Base-by-base conservation (phyloP, 2,113 vertebrate genomes). In the Bothrops jararaca region DNA sequence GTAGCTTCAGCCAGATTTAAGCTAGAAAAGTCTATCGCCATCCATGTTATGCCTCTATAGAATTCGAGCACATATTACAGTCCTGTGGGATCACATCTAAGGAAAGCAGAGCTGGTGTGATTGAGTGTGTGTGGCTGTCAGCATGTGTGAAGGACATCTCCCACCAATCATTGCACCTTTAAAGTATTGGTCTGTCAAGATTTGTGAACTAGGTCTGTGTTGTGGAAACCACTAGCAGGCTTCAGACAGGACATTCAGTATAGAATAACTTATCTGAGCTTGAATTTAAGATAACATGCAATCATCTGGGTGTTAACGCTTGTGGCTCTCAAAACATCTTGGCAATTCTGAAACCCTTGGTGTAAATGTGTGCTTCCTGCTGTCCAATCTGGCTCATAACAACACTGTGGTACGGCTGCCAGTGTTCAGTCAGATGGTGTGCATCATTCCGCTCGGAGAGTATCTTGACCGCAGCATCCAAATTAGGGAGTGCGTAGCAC, bases 291-390 rank as follows among this genome's bases (percentile, higher is more conserved):
- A 34, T 60, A 42, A 42, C 23, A 48, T 1, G 54, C 20, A 48
- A 86, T 90, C 74, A 10, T 90, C 88, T 90, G 60, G 92, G 89
- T 93, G 92, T 42, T 42, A 90, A 90, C 88, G 58, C 39, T 86
- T 89, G 45, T 42, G 48, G 89, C 92, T 90, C 80, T 93, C 88
- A 94, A 90, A 87, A 91, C 60, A 95, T 93, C 94, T 90, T 24
- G 94, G 53, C 91, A 87, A 69, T 89, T 86, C 89, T 64, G 89
- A 56, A 90, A 10, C 89, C 52, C 91, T 91, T 93, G 86, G 52
- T 26, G 91, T 90, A 39, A 88, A 53, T 86, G 90, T 42, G 12
- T 85, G 11, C 56, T 56, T 91, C 90, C 90, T 89, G 50, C 93
- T 95, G 94, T 60, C 92, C 34, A 4, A 85, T 60, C 91, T 85